Percentiles rank a stretch among this genome's conserved stretches.
Evolutionary conservation across 2,797 vertebrate genomes (phyloP).

Genomic region (Hypotaenidia philippensis): DNA sequence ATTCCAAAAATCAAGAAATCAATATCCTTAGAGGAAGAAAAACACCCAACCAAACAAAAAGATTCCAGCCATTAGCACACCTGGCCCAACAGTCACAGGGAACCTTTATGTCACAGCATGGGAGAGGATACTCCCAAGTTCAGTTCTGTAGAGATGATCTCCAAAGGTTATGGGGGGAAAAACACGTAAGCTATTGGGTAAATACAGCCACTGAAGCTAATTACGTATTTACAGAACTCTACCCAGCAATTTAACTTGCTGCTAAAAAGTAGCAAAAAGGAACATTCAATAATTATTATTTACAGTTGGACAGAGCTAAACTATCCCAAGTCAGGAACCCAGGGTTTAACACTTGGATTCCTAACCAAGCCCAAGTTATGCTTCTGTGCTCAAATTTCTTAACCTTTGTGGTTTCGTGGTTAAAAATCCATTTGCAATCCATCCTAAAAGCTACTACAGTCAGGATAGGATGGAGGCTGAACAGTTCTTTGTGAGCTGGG

Average conservation of each 20-base stretch:
- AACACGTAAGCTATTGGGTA: not conserved
- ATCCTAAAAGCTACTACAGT: not conserved
- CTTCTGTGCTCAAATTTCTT: not conserved
- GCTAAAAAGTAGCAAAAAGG: not conserved
- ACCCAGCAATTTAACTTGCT: constrained; percentile 5
- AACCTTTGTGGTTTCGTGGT: not conserved
- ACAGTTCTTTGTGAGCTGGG: not conserved
- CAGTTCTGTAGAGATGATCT: not conserved
- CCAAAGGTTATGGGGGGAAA: not conserved
- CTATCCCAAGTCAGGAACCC: not conserved
- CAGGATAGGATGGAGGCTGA: rapidly evolving
- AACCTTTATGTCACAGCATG: not conserved
- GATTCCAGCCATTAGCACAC: not conserved
- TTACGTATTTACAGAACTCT: not conserved
- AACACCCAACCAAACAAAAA: not conserved
- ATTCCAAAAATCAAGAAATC: not conserved
- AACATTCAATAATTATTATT: constrained; percentile 11
- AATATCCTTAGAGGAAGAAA: not conserved
- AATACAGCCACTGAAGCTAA: not conserved
- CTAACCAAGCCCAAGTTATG: not conserved
- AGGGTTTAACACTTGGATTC: not conserved
- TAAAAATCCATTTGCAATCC: not conserved
- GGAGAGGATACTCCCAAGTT: not conserved
- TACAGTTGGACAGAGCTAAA: not conserved
- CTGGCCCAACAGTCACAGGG: not conserved